Percentiles rank a stretch among this genome's conserved stretches.
phyloP scores from a whole-genome alignment of 30 jellyfish, hydroid and myxozoan genomes.

The Morbakka virulenta region DNA sequence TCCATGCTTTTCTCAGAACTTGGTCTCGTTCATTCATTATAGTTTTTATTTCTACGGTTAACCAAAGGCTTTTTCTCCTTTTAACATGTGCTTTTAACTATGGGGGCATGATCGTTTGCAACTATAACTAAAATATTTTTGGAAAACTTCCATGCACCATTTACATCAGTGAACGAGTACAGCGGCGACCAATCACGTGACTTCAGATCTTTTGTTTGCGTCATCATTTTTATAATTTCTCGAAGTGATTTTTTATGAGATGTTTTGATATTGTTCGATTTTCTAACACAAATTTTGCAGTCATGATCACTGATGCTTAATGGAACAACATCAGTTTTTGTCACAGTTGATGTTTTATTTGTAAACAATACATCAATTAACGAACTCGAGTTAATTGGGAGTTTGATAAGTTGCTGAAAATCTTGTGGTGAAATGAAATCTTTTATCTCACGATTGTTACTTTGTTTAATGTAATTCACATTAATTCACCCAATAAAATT shows the following conservation, averaged over 20 bases:
- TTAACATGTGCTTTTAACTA: slow-evolving; percentile 9
- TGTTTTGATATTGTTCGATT: background rate
- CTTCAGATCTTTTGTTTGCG: too few relatives aligned
- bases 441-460: too few relatives aligned
- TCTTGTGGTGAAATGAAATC: too few relatives aligned
- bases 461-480: background rate
- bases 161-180: too few relatives aligned
- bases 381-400: background rate
- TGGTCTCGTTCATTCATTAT: slow-evolving; percentile 37
- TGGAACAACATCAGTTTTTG: too few relatives aligned
- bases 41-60: slow-evolving; percentile 3
- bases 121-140: too few relatives aligned
- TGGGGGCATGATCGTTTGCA: slow-evolving; percentile 30
- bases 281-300: background rate
- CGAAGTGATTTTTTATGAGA: background rate
- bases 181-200: too few relatives aligned
- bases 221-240: too few relatives aligned
- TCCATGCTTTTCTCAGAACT: slow-evolving; percentile 4
- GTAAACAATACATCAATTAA: background rate
- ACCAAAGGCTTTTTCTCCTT: slow-evolving; percentile 31
- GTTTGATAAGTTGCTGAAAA: too few relatives aligned
- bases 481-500: too few relatives aligned
- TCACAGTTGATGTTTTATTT: background rate
- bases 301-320: slow-evolving; percentile 8
- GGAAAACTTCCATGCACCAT: too few relatives aligned